Percentiles rank a stretch among this genome's conserved stretches.
Conservation (phyloP, 2,888 invertebrate genomes). For the Cybosia mesomella region DNA sequence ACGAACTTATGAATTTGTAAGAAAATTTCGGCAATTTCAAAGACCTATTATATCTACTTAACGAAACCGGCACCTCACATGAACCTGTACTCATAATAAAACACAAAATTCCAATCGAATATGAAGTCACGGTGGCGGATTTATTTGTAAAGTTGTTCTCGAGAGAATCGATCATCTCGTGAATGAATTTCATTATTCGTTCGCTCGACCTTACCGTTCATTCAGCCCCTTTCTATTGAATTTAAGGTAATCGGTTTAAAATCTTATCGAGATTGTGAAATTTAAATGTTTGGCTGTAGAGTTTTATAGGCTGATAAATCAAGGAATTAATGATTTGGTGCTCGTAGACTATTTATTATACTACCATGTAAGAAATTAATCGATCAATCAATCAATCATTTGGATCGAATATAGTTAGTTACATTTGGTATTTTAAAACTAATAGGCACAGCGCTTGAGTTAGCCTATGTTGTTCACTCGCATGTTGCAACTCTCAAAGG, state of each 20-base stretch:
- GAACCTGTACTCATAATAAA: background rate
- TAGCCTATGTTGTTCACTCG: no score
- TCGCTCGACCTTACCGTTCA: conserved; percentile 35
- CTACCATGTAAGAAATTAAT: background rate
- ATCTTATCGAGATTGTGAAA: conserved; percentile 36
- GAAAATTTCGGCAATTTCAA: no score
- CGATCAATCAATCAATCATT: no score
- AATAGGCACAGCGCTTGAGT: no score
- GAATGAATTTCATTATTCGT: conserved; percentile 50
- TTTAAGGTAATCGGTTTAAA: conserved; percentile 41
- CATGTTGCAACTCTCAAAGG: no score
- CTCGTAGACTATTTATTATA: background rate
- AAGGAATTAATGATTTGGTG: background rate
- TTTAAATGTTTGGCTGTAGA: conserved; percentile 27
- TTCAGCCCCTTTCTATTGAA: conserved; percentile 36
- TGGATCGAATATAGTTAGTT: no score
- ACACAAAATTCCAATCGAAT: conserved; percentile 8
- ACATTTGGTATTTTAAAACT: no score
- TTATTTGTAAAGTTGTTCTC: conserved; percentile 15
- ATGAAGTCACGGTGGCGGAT: conserved; percentile 22
- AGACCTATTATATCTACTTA: no score
- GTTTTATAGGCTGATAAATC: background rate
- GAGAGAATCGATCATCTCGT: conserved; percentile 42
- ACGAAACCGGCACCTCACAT: background rate
- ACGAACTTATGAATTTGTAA: no score